These are phyloP conservation scores for Sebastes oblongus DNA, from an alignment of 2,797 vertebrate genomes.

Conservation along the genomic window DNA sequence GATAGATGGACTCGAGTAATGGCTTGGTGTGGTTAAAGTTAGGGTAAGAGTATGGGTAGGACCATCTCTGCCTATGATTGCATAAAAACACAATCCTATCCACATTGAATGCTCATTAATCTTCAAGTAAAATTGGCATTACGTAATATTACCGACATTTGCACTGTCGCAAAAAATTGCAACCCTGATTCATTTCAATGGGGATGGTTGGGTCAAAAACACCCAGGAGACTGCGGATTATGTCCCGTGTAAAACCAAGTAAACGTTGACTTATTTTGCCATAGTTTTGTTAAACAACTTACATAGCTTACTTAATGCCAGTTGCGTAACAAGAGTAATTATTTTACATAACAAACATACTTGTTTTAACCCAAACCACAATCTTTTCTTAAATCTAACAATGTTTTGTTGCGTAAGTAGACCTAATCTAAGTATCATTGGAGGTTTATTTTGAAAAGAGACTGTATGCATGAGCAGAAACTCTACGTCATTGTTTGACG, in stretches of 20 bases:
- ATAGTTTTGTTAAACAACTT: neutral
- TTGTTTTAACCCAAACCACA: neutral
- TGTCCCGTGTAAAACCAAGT: neutral
- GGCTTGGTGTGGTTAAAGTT: neutral
- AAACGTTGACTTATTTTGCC: neutral
- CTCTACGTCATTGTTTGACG: neutral
- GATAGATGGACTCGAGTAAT: neutral
- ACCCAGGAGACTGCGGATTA: neutral
- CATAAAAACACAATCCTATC: slow-evolving; percentile 1
- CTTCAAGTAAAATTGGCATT: neutral
- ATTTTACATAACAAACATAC: neutral
- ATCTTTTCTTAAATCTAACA: neutral
- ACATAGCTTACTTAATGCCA: neutral
- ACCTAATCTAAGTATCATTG: neutral
- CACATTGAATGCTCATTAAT: neutral
- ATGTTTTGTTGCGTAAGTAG: neutral
- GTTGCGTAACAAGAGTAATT: neutral
- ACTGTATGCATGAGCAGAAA: neutral
- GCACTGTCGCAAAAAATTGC: neutral
- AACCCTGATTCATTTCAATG: neutral
- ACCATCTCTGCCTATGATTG: neutral
- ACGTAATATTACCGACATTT: neutral
- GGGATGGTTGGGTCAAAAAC: neutral
- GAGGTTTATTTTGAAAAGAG: neutral
- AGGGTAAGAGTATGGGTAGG: neutral